phyloP scores from a whole-genome alignment of 2,797 vertebrate genomes.

The Bradypus variegatus region DNA sequence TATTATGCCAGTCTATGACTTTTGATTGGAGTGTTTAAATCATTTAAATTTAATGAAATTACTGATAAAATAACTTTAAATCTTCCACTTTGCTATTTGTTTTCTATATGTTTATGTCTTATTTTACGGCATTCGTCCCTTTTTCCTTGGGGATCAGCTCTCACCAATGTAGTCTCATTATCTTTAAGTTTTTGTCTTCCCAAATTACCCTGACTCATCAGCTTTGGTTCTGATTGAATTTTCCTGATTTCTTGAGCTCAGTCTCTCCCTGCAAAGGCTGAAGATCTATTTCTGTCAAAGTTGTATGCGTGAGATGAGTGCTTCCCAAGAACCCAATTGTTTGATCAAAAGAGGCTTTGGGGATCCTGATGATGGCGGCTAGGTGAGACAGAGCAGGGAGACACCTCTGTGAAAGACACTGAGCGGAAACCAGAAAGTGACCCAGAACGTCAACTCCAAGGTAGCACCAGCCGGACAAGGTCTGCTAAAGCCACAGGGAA shows the following conservation, averaged over 20 bases:
- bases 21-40: background rate
- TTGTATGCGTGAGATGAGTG: background rate
- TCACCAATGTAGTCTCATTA: background rate
- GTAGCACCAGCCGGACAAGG: no score
- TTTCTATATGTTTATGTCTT: background rate
- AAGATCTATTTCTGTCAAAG: background rate
- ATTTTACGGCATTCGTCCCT: background rate
- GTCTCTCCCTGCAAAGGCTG: background rate
- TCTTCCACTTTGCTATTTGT: background rate
- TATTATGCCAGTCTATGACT: background rate
- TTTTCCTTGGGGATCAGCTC: background rate
- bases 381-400: no score
- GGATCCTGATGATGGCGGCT: no score
- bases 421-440: no score
- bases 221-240: background rate
- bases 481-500: no score
- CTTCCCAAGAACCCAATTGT: background rate
- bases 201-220: background rate
- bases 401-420: no score
- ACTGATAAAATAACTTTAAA: background rate
- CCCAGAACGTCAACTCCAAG: no score
- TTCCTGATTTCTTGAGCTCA: background rate
- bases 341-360: background rate
- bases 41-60: background rate
- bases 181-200: background rate